Evolutionary conservation across 2,888 invertebrate species (phyloP), one percentile per base, ranked within the genome.

Genomic region (Eupithecia centaureata): DNA sequence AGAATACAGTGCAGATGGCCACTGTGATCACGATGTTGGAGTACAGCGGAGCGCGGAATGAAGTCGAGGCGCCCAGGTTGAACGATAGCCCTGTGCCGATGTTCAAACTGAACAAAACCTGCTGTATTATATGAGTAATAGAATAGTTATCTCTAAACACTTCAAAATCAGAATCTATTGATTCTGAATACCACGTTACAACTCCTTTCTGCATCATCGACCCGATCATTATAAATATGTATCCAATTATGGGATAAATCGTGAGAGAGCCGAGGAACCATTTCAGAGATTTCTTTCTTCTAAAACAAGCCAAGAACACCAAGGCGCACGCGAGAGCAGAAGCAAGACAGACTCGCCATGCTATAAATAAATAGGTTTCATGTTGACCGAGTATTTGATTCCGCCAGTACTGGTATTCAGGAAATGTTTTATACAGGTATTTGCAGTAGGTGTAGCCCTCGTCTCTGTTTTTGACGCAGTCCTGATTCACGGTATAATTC

Each of bases 201-300:
- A 92, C 58, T 1, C 92, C 91, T 74, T 87, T 90, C 72, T 92
- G 92, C 35, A 86, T 66, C 89, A 92, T 85, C 0, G 91, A 88
- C 18, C 89, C 90, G 54, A 87, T 76, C 67, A 91, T 66, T 1
- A 91, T 57, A 12, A 86, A 1, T 1, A 82, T 13, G 38, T 87
- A 86, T 5, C 80, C 80, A 0, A 78, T 0, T 1, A 83, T 71
- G 0, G 91, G 89, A 75, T 80, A 86, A 25, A 82, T 4, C 0
- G 79, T 76, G 10, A 85, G 76, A 5, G 81, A 65, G 28, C 71
- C 33, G 15, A 87, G 67, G 28, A 84, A 76, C 77, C 79, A 86
- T 62, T 79, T 78, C 5, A 89, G 56, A 1, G 88, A 88, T 18
- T 58, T 65, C 63, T 74, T 74, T 72, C 81, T 79, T 72, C 80